Percentiles rank a stretch among this genome's conserved stretches.
These are phyloP conservation scores for Trachelipus rathkii DNA, from an alignment of 1,140 invertebrate genomes.

Conservation along the genomic window DNA sequence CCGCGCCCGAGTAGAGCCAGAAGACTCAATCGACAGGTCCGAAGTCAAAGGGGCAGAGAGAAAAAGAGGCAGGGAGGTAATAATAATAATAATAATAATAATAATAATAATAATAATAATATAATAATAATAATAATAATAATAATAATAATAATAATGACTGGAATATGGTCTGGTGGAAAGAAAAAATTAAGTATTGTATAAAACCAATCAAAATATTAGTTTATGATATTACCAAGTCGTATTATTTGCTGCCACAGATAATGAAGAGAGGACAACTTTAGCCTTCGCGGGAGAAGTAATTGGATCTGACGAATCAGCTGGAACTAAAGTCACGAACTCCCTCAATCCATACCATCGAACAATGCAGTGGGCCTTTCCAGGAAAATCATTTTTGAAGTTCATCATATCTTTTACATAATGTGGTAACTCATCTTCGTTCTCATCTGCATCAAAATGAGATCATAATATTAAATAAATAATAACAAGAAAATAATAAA, in stretches of 20 bases:
- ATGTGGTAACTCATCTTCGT: conserved; percentile 22
- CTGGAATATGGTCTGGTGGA: too few relatives aligned
- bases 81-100: too few relatives aligned
- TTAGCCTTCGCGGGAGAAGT: conserved; percentile 37
- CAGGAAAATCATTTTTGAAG: conserved; percentile 24
- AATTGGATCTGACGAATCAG: conserved; percentile 31
- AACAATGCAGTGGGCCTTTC: conserved; percentile 23
- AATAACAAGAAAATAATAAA: too few relatives aligned
- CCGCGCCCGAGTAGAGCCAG: too few relatives aligned
- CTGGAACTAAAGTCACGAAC: conserved; percentile 38
- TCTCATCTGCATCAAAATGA: neutral
- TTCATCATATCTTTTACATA: conserved; percentile 12
- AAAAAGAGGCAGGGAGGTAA: too few relatives aligned
- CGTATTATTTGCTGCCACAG: conserved; percentile 43
- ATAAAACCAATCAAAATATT: neutral
- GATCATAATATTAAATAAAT: too few relatives aligned
- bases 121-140: too few relatives aligned
- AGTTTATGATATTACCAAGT: conserved; percentile 32
- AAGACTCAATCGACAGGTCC: too few relatives aligned
- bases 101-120: too few relatives aligned
- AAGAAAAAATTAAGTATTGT: too few relatives aligned
- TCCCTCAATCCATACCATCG: conserved; percentile 42
- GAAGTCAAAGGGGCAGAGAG: too few relatives aligned
- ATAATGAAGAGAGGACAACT: conserved; percentile 40
- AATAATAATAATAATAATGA: too few relatives aligned